Evolutionary conservation across 1,140 invertebrate genomes (phyloP).

Genomic region (Papilio machaon): DNA sequence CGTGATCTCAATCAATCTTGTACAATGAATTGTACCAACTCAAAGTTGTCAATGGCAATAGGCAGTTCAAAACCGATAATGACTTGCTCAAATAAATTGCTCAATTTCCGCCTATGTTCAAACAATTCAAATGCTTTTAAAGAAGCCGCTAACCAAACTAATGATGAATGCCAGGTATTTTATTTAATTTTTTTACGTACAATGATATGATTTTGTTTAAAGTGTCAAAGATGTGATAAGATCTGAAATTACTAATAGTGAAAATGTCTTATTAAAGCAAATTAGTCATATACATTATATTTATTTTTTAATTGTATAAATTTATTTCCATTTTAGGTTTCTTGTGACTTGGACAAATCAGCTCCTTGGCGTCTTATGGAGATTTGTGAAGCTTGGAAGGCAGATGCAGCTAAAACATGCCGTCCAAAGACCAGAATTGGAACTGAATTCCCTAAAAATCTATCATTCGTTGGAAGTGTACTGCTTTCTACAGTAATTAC

Average conservation of each 20-base stretch:
- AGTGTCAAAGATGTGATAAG: no score
- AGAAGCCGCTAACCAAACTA: conserved; percentile 37
- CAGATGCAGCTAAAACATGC: conserved; percentile 62
- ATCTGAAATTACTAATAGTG: no score
- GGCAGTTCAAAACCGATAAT: conserved; percentile 50
- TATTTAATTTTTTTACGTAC: neutral
- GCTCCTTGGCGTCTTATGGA: conserved; percentile 70
- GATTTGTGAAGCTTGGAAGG: conserved; percentile 73
- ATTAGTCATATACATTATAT: neutral
- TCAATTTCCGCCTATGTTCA: conserved; percentile 55
- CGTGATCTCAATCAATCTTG: conserved; percentile 66
- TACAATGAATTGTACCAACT: conserved; percentile 54
- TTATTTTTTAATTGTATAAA: neutral
- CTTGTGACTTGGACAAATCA: conserved; percentile 59
- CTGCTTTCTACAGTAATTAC: conserved; percentile 52
- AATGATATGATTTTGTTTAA: neutral
- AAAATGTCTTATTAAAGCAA: neutral
- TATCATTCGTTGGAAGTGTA: conserved; percentile 71
- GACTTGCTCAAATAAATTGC: conserved; percentile 54
- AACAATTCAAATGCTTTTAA: conserved; percentile 37
- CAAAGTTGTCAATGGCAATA: conserved; percentile 44
- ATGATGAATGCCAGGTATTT: conserved; percentile 55
- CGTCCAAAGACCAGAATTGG: conserved; percentile 52
- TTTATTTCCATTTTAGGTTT: conserved; percentile 49
- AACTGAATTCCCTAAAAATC: conserved; percentile 55